These are phyloP conservation scores for Xylota sylvarum DNA, from an alignment of 2,888 invertebrate genomes.

Conservation along the genomic window DNA sequence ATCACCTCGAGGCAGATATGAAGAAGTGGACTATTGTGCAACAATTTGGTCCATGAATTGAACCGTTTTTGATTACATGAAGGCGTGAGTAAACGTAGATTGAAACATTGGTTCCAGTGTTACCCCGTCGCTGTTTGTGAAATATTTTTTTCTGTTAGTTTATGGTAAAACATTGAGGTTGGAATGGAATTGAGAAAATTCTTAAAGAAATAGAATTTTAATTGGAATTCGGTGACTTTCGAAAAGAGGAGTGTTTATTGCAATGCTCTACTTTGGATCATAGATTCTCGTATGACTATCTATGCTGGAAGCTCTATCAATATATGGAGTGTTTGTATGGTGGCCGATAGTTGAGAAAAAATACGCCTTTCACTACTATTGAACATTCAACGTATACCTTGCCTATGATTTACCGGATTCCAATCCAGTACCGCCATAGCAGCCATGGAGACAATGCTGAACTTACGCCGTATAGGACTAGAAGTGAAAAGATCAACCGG, in stretches of 20 bases:
- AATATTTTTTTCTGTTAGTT: background rate
- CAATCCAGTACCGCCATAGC: too few relatives aligned
- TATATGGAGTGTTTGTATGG: too few relatives aligned
- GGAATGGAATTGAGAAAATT: background rate
- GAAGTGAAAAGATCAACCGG: too few relatives aligned
- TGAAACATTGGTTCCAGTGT: slow-evolving; percentile 66
- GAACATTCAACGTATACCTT: too few relatives aligned
- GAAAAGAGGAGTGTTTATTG: background rate
- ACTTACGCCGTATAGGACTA: too few relatives aligned
- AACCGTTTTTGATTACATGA: slow-evolving; percentile 76
- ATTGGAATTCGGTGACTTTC: background rate
- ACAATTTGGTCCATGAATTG: slow-evolving; percentile 73
- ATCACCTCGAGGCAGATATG: slow-evolving; percentile 69
- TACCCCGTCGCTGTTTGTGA: slow-evolving; percentile 13
- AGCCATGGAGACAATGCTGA: too few relatives aligned
- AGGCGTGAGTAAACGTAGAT: slow-evolving; percentile 65
- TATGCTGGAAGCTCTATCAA: too few relatives aligned
- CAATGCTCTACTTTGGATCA: too few relatives aligned
- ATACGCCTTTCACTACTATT: too few relatives aligned
- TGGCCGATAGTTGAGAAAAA: too few relatives aligned
- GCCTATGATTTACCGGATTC: too few relatives aligned
- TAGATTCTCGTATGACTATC: too few relatives aligned
- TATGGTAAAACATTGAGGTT: background rate
- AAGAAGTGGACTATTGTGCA: slow-evolving; percentile 74
- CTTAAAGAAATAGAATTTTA: background rate